A percentile compares a stretch with the other conserved stretches of the same genome.
These are phyloP conservation scores for Syngnathus rostellatus DNA, from an alignment of 2,797 vertebrate species.

Conservation along the genomic window DNA sequence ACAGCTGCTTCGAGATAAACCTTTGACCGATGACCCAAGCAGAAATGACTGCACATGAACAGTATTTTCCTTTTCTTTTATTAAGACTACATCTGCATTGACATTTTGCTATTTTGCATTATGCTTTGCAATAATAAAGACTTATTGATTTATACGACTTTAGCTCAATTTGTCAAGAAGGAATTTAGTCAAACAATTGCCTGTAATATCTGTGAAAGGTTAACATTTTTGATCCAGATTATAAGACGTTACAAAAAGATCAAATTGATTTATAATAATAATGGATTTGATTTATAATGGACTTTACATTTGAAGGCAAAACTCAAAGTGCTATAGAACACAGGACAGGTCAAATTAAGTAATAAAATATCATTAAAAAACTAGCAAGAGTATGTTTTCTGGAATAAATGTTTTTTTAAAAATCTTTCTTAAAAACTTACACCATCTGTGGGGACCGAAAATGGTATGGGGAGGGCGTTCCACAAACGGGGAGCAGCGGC, in stretches of 20 bases:
- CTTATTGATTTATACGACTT: background rate
- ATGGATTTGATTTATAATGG: too few relatives aligned
- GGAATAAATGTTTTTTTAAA: too few relatives aligned
- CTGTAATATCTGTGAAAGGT: background rate
- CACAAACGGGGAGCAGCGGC: too few relatives aligned
- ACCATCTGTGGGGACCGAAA: too few relatives aligned
- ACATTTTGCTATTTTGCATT: background rate
- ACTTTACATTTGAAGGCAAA: too few relatives aligned
- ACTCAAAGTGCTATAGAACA: too few relatives aligned
- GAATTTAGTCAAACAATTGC: background rate
- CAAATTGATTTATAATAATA: background rate
- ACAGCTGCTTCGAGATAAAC: conserved; percentile 53
- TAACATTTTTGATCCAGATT: background rate
- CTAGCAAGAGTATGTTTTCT: too few relatives aligned
- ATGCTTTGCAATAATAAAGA: background rate
- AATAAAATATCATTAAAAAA: too few relatives aligned
- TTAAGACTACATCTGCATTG: background rate
- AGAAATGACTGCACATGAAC: conserved; percentile 12
- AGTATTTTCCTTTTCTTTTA: background rate
- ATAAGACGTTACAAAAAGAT: background rate
- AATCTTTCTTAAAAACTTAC: too few relatives aligned
- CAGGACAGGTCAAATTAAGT: too few relatives aligned
- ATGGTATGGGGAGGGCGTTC: too few relatives aligned
- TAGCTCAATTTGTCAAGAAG: background rate
- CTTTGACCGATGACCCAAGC: conserved; percentile 52